Conservation (phyloP, 2,888 invertebrate species). For the Monochamus alternatus region DNA sequence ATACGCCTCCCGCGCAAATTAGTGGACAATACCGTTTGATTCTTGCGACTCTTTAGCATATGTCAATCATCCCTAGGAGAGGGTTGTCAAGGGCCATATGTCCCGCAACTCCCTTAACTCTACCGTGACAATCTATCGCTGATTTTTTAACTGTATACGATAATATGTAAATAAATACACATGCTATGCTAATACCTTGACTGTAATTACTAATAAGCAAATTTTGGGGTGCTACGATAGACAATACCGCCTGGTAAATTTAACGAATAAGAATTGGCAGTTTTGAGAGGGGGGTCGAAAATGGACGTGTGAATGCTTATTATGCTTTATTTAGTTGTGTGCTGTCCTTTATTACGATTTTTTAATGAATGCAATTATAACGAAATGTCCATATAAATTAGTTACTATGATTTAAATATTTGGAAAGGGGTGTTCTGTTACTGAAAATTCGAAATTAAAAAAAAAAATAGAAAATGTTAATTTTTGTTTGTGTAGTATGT, state of each 20-base stretch:
- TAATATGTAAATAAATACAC: conserved; percentile 44
- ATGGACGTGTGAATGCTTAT: conserved; percentile 26
- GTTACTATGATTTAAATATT: too few relatives aligned
- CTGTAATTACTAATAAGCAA: conserved; percentile 41
- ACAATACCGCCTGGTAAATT: conserved; percentile 39
- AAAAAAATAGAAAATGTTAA: too few relatives aligned
- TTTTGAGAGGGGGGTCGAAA: conserved; percentile 36
- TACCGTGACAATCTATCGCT: conserved; percentile 45
- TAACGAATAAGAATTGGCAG: conserved; percentile 38
- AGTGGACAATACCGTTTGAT: conserved; percentile 37
- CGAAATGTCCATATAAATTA: too few relatives aligned
- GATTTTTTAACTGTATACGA: conserved; percentile 43
- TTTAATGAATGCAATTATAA: too few relatives aligned
- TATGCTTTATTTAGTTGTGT: too few relatives aligned
- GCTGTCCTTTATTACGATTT: too few relatives aligned
- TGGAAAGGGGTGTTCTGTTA: too few relatives aligned
- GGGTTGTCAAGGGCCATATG: conserved; percentile 46
- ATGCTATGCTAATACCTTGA: conserved; percentile 18
- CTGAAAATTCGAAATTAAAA: too few relatives aligned
- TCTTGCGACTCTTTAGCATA: conserved; percentile 21
- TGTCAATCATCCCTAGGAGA: conserved; percentile 39
- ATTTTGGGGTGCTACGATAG: conserved; percentile 34
- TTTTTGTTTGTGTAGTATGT: not conserved
- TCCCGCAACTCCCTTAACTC: conserved; percentile 35
- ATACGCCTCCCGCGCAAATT: conserved; percentile 21